Conservation (phyloP, 2,888 invertebrate species). For the Cinara cedri region DNA sequence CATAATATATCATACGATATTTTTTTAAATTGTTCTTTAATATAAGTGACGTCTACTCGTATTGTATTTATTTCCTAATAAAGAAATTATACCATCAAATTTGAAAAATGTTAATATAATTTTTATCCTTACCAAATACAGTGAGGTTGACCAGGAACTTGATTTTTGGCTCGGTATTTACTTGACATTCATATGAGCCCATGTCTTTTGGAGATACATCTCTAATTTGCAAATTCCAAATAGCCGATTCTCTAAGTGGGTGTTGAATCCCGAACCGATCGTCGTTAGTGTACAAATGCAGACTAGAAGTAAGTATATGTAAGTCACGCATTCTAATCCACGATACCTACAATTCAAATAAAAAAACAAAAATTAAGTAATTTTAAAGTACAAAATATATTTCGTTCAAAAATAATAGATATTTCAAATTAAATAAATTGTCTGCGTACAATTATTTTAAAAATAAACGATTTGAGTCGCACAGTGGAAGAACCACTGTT, state of each 20-base stretch:
- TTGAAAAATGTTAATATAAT: too few relatives aligned
- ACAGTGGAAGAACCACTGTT: too few relatives aligned
- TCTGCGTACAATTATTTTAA: too few relatives aligned
- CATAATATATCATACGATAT: too few relatives aligned
- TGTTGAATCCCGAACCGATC: slow-evolving; percentile 54
- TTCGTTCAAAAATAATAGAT: too few relatives aligned
- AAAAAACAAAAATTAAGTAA: background rate
- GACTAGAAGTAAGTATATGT: slow-evolving; percentile 54
- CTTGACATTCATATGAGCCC: slow-evolving; percentile 58
- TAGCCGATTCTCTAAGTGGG: slow-evolving; percentile 35
- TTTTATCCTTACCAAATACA: slow-evolving; percentile 23
- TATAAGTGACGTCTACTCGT: too few relatives aligned
- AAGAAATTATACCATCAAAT: too few relatives aligned
- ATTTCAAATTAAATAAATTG: too few relatives aligned
- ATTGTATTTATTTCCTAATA: too few relatives aligned
- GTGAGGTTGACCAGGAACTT: slow-evolving; percentile 56
- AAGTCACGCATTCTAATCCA: slow-evolving; percentile 58
- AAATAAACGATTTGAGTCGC: too few relatives aligned
- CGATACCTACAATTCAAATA: slow-evolving; percentile 50
- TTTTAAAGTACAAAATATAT: too few relatives aligned
- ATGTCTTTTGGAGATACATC: slow-evolving; percentile 49
- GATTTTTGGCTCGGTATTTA: slow-evolving; percentile 58
- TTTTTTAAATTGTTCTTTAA: too few relatives aligned
- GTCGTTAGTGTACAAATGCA: slow-evolving; percentile 52
- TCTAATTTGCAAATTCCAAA: slow-evolving; percentile 56